These are phyloP conservation scores for Abscondita cerata DNA, from an alignment of 2,888 invertebrate genomes.

Conservation along the genomic window DNA sequence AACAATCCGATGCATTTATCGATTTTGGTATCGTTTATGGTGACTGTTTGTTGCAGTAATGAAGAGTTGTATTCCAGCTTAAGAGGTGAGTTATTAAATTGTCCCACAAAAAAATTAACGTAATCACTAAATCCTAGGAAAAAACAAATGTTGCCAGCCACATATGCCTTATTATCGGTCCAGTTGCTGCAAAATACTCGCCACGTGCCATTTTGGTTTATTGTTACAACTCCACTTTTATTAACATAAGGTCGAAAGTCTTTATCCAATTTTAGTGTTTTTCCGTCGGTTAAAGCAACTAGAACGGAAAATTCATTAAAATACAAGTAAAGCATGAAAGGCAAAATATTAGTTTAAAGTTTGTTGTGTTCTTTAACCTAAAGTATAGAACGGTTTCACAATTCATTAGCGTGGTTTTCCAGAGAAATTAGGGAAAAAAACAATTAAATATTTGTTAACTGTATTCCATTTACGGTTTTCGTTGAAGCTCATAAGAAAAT, in stretches of 20 bases:
- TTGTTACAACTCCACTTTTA: slow-evolving; percentile 68
- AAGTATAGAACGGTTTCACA: no score
- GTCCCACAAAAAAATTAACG: slow-evolving; percentile 39
- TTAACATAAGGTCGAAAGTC: slow-evolving; percentile 68
- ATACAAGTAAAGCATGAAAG: no score
- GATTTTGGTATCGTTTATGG: background rate
- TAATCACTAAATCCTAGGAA: slow-evolving; percentile 70
- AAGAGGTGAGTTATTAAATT: background rate
- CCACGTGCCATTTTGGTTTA: slow-evolving; percentile 70
- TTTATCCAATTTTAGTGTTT: slow-evolving; percentile 64
- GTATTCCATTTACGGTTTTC: no score
- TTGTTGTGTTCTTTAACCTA: no score
- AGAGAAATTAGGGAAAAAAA: no score
- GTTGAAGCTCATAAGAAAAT: no score
- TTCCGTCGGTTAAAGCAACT: slow-evolving; percentile 75
- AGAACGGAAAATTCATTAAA: no score
- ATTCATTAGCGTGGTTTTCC: no score
- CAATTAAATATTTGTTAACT: no score
- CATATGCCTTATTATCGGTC: slow-evolving; percentile 59
- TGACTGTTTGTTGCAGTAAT: background rate
- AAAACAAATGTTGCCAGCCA: slow-evolving; percentile 67
- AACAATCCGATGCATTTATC: slow-evolving; percentile 62
- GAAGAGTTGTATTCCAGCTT: background rate
- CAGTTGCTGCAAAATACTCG: slow-evolving; percentile 67
- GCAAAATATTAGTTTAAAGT: no score